phyloP scores from a whole-genome alignment of 2,113 vertebrate species.

The Oreochromis aureus region DNA sequence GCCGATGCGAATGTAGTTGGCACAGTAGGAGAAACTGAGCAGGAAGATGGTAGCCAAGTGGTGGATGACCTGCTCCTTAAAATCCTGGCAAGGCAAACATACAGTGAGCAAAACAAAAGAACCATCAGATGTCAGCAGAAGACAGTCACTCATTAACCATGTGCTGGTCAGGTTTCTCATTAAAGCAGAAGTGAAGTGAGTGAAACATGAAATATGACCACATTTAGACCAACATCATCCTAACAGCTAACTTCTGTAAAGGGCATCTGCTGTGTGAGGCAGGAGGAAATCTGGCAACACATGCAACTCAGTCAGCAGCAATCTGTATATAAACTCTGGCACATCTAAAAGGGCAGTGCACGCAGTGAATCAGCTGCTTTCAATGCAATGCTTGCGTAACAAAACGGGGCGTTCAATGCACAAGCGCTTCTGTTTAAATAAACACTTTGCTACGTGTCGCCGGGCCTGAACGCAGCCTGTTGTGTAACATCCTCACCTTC shows the following conservation, averaged over 20 bases:
- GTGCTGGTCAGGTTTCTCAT: background rate
- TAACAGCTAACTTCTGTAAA: background rate
- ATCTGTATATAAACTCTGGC: background rate
- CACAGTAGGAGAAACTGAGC: slow-evolving; percentile 86
- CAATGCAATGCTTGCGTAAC: background rate
- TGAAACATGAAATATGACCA: background rate
- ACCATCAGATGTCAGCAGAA: background rate
- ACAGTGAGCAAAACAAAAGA: background rate
- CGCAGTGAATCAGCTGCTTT: background rate
- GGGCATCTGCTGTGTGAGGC: background rate
- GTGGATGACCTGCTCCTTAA: slow-evolving; percentile 87
- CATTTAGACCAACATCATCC: background rate
- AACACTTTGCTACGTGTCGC: background rate
- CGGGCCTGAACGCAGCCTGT: background rate
- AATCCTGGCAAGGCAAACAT: slow-evolving; percentile 73
- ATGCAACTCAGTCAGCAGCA: background rate
- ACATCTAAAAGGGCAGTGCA: background rate
- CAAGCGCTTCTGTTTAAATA: background rate
- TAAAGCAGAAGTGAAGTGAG: background rate
- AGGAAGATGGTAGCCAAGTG: slow-evolving; percentile 83
- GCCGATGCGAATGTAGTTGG: slow-evolving; percentile 88
- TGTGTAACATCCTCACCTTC: slow-evolving; percentile 76
- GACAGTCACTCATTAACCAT: background rate
- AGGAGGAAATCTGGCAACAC: background rate
- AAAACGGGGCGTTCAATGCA: background rate